Evolutionary conservation across 2,888 invertebrate genomes (phyloP).

Genomic region (Cordilura impudica): DNA sequence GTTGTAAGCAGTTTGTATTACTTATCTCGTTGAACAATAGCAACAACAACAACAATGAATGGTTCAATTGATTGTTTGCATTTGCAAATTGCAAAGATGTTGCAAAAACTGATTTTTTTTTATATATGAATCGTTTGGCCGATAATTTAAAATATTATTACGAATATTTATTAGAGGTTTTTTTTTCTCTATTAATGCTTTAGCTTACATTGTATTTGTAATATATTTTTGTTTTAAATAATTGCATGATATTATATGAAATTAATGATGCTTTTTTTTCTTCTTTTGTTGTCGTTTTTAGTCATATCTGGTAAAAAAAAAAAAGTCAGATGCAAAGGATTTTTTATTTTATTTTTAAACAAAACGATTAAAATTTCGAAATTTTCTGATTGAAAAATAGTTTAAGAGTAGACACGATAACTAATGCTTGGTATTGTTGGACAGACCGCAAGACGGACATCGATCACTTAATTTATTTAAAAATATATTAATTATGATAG

Average conservation of each 20-base stretch:
- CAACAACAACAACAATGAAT: conserved; percentile 12
- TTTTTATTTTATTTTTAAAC: no score
- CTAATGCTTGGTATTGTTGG: no score
- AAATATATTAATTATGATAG: no score
- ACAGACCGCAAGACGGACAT: no score
- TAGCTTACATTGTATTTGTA: conserved; percentile 39
- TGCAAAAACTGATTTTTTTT: conserved; percentile 59
- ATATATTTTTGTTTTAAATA: conserved; percentile 66
- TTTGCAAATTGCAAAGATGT: conserved; percentile 29
- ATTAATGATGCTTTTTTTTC: conserved; percentile 20
- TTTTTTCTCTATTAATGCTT: conserved; percentile 20
- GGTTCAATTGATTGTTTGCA: conserved; percentile 48
- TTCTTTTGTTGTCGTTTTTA: no score
- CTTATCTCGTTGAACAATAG: not conserved
- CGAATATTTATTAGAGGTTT: not conserved
- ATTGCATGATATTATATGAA: conserved; percentile 46
- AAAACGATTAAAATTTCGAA: no score
- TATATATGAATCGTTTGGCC: conserved; percentile 8
- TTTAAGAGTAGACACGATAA: no score
- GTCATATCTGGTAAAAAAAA: no score
- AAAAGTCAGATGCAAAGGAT: no score
- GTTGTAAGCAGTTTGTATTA: conserved; percentile 33
- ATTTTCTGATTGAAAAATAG: no score
- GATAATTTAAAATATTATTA: conserved; percentile 32
- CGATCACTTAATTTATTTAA: no score